These are phyloP conservation scores for Calonectris borealis DNA, from an alignment of 2,113 vertebrate species.

Conservation along the genomic window DNA sequence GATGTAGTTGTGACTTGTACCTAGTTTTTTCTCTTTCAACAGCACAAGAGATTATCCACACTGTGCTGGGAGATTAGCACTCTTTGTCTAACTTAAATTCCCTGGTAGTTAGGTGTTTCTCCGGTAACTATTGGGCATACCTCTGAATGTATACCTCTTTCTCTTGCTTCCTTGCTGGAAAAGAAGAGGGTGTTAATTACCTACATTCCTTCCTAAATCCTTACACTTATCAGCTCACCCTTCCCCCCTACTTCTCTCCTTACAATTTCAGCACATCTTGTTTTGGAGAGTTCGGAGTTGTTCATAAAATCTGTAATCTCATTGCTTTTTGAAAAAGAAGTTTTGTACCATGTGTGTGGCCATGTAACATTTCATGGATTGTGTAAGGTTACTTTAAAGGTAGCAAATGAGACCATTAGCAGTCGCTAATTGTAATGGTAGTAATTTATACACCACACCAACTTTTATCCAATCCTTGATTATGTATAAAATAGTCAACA, in stretches of 20 bases:
- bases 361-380: neutral
- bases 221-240: neutral
- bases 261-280: neutral
- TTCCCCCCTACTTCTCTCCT: neutral
- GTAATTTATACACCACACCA: neutral
- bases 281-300: neutral
- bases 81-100: neutral
- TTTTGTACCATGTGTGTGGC: neutral
- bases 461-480: neutral
- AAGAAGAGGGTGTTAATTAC: neutral
- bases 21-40: neutral
- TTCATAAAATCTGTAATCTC: neutral
- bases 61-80: neutral
- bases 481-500: neutral
- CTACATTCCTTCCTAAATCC: neutral
- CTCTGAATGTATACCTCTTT: neutral
- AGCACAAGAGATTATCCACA: neutral
- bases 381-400: neutral
- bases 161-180: neutral
- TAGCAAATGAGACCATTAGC: neutral
- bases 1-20: neutral
- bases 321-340: neutral
- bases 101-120: neutral
- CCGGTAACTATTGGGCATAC: neutral
- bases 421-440: neutral